Evolutionary conservation across 2,113 vertebrate species (phyloP), one percentile per base, ranked within the genome.

Genomic region (Serinus canaria): DNA sequence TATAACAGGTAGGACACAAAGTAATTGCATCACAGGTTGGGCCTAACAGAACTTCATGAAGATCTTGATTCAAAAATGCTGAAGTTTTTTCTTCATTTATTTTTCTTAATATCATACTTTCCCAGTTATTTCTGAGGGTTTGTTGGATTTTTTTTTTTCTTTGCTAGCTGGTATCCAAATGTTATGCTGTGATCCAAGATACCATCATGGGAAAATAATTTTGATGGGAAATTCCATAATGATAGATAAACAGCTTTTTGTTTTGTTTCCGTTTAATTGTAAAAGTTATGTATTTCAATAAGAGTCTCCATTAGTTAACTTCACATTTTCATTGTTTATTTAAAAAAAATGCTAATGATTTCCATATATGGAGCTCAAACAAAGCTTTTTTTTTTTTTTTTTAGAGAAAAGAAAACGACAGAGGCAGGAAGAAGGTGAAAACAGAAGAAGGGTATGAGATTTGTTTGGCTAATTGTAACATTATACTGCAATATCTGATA

Each of bases 401-500:
- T 30, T 93, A 99, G 99, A 99, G 95, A 99, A 98, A 97, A 99
- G 99, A 96, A 99, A 98, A 96, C 97, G 98, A 17, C 98, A 99
- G 97, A 98, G 98, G 76, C 97, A 98, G 83, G 98, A 99, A 95
- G 98, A 99, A 95, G 98, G 98, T 83, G 98, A 98, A 97, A 98
- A 96, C 87, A 97, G 98, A 89, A 98, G 98, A 97, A 98, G 98
- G 98, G 99, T 99, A 96, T 97, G 98, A 97, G 11, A 53, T 18
- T 87, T 21, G 17, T 67, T 73, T 25, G 41, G 3, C 12, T 74
- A 69, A 58, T 49, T 87, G n/a, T 46, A 50, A 11, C 44, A 47
- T 24, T 81, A 64, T n/a, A 50, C 21, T 87, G 9, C 21, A 73
- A 3, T 78, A 39, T 77, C 23, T 90, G 30, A 11, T 78, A 68